Evolutionary conservation across 2,113 vertebrate genomes (phyloP).

Genomic region (Turnix velox): DNA sequence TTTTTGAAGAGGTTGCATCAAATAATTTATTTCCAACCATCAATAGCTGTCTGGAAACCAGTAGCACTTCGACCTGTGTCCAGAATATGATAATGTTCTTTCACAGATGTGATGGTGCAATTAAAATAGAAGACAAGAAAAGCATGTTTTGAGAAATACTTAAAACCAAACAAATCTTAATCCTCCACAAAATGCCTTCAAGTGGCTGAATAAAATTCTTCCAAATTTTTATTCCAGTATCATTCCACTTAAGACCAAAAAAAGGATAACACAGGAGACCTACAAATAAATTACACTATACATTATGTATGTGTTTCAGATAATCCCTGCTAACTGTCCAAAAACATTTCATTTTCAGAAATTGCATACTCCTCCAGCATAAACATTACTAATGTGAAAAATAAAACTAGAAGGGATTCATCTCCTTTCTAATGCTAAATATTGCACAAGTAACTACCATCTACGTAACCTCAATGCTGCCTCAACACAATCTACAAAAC

Average conservation of each 20-base stretch:
- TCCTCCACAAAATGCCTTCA: background rate
- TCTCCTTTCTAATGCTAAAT: slow-evolving; percentile 34
- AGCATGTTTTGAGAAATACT: slow-evolving; percentile 5
- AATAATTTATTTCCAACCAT: background rate
- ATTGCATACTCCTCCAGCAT: background rate
- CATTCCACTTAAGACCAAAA: background rate
- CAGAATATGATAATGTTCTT: background rate
- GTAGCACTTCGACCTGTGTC: background rate
- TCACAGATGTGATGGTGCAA: slow-evolving; percentile 11
- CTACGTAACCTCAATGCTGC: slow-evolving; percentile 6
- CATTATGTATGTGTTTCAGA: slow-evolving; percentile 29
- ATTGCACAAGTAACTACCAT: background rate
- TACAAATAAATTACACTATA: slow-evolving; percentile 5
- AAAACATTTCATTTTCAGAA: slow-evolving; percentile 51
- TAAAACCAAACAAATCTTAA: slow-evolving; percentile 15
- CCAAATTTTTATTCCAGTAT: background rate
- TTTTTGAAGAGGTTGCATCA: background rate
- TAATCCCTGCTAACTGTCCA: slow-evolving; percentile 10
- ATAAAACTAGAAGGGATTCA: slow-evolving; percentile 7
- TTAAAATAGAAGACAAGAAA: background rate
- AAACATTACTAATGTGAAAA: slow-evolving; percentile 40
- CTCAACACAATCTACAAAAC: slow-evolving; percentile 15
- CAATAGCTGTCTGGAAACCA: background rate
- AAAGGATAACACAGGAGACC: background rate
- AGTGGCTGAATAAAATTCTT: slow-evolving; percentile 27